These are phyloP conservation scores for Bombyx mandarina DNA, from an alignment of 1,140 invertebrate genomes.

Conservation along the genomic window DNA sequence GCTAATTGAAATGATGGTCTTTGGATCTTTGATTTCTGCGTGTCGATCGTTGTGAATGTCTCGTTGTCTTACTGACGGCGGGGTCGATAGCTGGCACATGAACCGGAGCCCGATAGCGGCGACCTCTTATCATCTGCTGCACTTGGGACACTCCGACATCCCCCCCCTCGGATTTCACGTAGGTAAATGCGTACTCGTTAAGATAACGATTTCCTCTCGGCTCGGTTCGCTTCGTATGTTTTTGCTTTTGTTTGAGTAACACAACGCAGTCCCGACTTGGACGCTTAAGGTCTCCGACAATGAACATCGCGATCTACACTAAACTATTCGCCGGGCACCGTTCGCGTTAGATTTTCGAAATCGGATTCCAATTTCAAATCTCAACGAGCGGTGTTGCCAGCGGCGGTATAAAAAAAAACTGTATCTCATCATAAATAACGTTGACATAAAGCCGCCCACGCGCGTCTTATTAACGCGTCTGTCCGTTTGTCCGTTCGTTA, in stretches of 20 bases:
- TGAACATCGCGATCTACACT: slow-evolving; percentile 13
- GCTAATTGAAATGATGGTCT: slow-evolving; percentile 38
- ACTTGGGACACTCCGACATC: slow-evolving; percentile 43
- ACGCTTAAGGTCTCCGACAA: slow-evolving; percentile 37
- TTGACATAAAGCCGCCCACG: slow-evolving; percentile 63
- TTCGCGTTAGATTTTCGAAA: slow-evolving; percentile 6
- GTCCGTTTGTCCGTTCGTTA: slow-evolving; percentile 66
- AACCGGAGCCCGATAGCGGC: slow-evolving; percentile 41
- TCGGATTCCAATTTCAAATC: slow-evolving; percentile 15
- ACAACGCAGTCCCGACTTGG: slow-evolving; percentile 23
- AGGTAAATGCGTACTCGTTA: slow-evolving; percentile 55
- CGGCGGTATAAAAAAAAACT: slow-evolving; percentile 30
- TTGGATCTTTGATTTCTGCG: slow-evolving; percentile 6
- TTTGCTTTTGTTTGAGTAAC: slow-evolving; percentile 49
- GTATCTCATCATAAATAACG: slow-evolving; percentile 63
- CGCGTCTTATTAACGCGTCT: slow-evolving; percentile 60
- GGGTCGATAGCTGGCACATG: slow-evolving; percentile 64
- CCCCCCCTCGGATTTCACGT: slow-evolving; percentile 53
- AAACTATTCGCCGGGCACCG: not conserved
- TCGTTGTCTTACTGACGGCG: slow-evolving; percentile 45
- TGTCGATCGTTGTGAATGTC: slow-evolving; percentile 6
- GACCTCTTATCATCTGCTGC: slow-evolving; percentile 46
- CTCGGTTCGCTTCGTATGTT: slow-evolving; percentile 34
- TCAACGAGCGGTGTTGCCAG: slow-evolving; percentile 27
- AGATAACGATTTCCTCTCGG: slow-evolving; percentile 63